Evolutionary conservation across 2,113 vertebrate species (phyloP), one percentile per base, ranked within the genome.

Genomic region (Taurulus bubalis): DNA sequence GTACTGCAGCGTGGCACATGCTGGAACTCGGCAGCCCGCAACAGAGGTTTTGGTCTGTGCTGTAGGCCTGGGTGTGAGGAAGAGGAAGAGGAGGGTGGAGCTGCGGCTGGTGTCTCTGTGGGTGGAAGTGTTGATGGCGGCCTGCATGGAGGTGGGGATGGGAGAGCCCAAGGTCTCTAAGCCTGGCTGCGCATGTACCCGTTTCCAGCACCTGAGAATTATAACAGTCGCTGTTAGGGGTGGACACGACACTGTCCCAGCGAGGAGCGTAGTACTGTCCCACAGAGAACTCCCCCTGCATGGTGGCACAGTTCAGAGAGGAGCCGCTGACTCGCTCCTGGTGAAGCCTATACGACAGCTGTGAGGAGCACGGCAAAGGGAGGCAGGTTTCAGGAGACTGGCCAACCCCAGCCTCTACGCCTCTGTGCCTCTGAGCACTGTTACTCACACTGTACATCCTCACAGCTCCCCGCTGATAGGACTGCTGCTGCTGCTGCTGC

Each of bases 151-250:
- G 94, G 93, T 2, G 88, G 38, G 91, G 94, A 94, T 2, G 89
- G 42, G 92, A 78, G n/a, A 92, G 77, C 0, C 92, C 92, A 58
- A 96, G 84, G 83, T 96, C 96, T 79, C 87, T 58, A 6, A 85
- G 89, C 76, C 89, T 79, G 81, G 82, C 85, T 63, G 90, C 79
- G 49, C 89, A 86, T 10, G 90, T 94, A 0, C 94, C 95, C n/a
- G 93, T 95, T 22, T 93, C 96, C 91, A 96, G 90, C 95, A 98
- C 97, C 2, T 95, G 95, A 0, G 97, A 94, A 81, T 96, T 94
- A 88, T 97, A 98, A 95, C 96, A 96, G 95, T 98, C 97, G 16
- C 96, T 97, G 90, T 95, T 95, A 34, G 96, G 97, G 4, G 97
- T 97, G 74, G 95, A 95, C 91, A 96, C 82, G 75, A 96, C 86